Base-by-base conservation (phyloP, 2,888 invertebrate genomes). In the Lordiphosa andalusiaca region DNA sequence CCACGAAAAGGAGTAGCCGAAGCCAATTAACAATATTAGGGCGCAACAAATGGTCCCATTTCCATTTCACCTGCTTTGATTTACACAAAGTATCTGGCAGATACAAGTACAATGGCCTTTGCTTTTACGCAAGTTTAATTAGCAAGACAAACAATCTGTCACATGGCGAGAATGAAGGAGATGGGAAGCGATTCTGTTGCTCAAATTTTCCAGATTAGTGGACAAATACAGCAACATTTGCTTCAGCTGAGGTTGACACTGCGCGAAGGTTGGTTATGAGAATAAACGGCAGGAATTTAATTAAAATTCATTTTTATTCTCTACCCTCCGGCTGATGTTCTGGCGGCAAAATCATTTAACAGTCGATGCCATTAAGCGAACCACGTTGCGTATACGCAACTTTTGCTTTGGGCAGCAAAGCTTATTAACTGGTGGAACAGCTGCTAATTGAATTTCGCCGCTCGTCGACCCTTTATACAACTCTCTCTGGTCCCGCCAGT, bases 21-120 rank as follows among this genome's bases (percentile, higher is more conserved):
- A 25, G 37, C 65, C 73, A 78, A 78, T 75, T 72, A 75, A 58
- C 70, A 62, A 68, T 75, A 75, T 72, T 78, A 70, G 70, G 63
- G 67, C 64, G 42, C 35, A 61, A 51, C 61, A 60, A 54, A 54
- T 60, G 56, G 62, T 52, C 36, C 35, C 33, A 16, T 16, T 16
- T 13, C 38, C 37, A n/a, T 41, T 36, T 30, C 37, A 41, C 21
- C 48, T 44, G 36, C 67, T 73, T 73, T 76, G 76, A 77, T 80
- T 80, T 80, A 61, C 61, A 64, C 73, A 71, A 69, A 73, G 76
- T 66, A 80, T 76, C 67, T 73, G 71, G 21, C 51, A 53, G 67
- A 67, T 67, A 67, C 60, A 72, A 61, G 60, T 64, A 66, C 70
- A 68, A 63, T 41, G 59, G 44, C 37, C 46, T 62, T 55, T 35